Evolutionary conservation across 2,888 invertebrate species (phyloP), one percentile per base, ranked within the genome.

Genomic region (Anodontia alba): DNA sequence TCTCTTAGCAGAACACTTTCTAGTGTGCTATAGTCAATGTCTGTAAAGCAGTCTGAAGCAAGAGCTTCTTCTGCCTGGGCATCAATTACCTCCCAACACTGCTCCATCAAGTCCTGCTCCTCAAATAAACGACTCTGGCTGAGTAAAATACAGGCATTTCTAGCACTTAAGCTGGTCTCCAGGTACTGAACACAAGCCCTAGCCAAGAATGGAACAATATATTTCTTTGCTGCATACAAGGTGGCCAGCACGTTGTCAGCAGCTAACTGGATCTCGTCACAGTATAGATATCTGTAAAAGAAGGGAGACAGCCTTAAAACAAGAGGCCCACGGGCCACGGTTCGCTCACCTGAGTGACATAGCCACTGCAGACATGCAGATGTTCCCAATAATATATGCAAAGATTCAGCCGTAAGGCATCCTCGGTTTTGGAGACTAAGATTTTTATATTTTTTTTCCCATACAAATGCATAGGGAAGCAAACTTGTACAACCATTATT

Each of bases 51-150:
- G 93, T 99, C 99, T 0, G 98, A 98, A 89, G 97, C 97, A 90
- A 99, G 96, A 78, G 99, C 98, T 97, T 99, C 98, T 95, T 98
- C 98, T 93, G 99, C 98, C 97, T 98, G 95, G 76, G 99, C 99
- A 95, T 99, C 99, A 94, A 99, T 98, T 84, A 99, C 98, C 75
- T 94, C 92, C 94, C 94, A 94, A 83, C 94, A 94, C 62, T 93
- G 96, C 95, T 98, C 97, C 98, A 98, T 98, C 90, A 99, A 96
- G 94, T 99, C 98, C 79, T 98, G 98, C 95, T 99, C 99, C 95
- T 99, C 99, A 95, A 99, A 99, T 80, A 99, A 96, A 90, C 98
- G 96, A 87, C 98, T 98, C 95, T 99, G 99, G 95, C 98, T 98
- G 92, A 99, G 96, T 89, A 99, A 96, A 89, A 99, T 96, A 95